A percentile compares a stretch with the other conserved stretches of the same genome.
Conservation (phyloP, 2,797 vertebrate genomes). For the Hybognathus amarus region DNA sequence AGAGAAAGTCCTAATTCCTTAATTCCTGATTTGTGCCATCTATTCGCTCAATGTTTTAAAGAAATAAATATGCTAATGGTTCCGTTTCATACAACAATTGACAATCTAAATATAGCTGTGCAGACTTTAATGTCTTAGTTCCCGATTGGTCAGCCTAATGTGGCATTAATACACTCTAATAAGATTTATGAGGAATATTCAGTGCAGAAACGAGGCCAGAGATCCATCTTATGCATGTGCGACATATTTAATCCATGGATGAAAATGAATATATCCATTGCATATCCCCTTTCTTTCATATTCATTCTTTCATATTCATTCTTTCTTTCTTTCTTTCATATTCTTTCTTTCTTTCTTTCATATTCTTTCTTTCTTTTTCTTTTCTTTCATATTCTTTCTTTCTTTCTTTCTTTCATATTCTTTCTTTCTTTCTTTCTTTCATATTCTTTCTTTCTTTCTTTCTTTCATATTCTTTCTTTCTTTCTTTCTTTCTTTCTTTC, state of each 20-base stretch:
- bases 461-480: constrained; percentile 12
- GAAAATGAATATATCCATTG: constrained; percentile 26
- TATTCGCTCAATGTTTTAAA: constrained; percentile 8
- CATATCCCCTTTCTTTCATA: not conserved
- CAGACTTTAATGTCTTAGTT: constrained; percentile 43
- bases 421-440: constrained; percentile 2
- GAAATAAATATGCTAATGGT: constrained; percentile 38
- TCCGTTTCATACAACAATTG: constrained; percentile 42
- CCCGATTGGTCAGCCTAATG: constrained; percentile 37
- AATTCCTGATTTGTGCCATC: not conserved
- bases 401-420: constrained; percentile 10
- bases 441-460: not conserved
- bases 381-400: constrained; percentile 8
- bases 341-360: not conserved
- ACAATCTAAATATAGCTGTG: constrained; percentile 46
- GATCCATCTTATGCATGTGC: constrained; percentile 40
- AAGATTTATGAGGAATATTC: constrained; percentile 51
- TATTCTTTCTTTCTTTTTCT: not conserved
- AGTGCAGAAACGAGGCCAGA: constrained; percentile 39
- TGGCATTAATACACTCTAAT: constrained; percentile 48
- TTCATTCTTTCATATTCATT: not conserved
- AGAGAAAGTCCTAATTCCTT: not conserved
- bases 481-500: not conserved
- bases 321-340: not conserved
- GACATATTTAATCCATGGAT: constrained; percentile 42